phyloP scores from a whole-genome alignment of 2,888 invertebrate species.

The Sussaba pulchella region DNA sequence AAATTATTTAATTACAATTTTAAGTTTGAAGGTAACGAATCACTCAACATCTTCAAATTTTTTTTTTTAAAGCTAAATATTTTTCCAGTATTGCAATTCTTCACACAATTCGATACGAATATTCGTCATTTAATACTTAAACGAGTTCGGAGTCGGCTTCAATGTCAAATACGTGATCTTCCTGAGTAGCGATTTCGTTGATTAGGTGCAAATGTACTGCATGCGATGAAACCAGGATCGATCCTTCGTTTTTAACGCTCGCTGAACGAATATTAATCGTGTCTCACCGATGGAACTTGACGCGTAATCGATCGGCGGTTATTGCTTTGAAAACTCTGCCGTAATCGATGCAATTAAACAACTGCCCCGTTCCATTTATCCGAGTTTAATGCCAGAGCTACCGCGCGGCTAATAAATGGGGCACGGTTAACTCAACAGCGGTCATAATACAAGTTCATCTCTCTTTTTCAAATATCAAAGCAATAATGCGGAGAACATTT shows the following conservation, averaged over 20 bases:
- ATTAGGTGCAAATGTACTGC: neutral
- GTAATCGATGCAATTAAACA: conserved; percentile 21
- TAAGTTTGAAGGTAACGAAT: no score
- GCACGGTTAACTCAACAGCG: neutral
- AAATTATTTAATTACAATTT: no score
- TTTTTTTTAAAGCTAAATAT: no score
- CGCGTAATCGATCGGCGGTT: conserved; percentile 2
- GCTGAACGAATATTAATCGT: conserved; percentile 7
- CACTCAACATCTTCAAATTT: no score
- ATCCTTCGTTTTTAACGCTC: neutral
- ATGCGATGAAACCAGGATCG: neutral
- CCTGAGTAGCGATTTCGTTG: no score
- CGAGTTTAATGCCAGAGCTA: neutral
- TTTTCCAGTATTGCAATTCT: no score
- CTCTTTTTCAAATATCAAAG: neutral
- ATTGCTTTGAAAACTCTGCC: conserved; percentile 3
- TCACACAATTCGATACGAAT: no score
- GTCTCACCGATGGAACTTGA: neutral
- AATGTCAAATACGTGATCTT: no score
- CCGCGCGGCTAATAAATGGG: neutral
- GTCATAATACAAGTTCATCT: neutral
- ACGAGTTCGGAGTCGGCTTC: no score
- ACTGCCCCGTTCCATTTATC: conserved; percentile 2
- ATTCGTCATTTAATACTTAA: no score
- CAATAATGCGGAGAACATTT: neutral